Conservation (phyloP, 1,140 invertebrate species). For the Drosophila insularis region DNA sequence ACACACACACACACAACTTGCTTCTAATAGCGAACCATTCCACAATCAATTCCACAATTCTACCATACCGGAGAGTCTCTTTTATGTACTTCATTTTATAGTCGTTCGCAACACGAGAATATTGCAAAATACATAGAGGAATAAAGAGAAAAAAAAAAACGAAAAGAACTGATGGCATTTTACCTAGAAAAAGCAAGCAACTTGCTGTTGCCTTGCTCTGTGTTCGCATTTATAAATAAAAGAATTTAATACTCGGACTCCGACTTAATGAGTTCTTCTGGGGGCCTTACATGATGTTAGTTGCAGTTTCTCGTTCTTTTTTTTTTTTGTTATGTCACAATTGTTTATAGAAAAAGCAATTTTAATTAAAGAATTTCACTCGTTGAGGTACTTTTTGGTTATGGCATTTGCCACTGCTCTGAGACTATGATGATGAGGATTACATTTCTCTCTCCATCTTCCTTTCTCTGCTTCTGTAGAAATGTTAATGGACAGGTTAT, state of each 20-base stretch:
- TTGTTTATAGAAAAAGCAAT: constrained; percentile 59
- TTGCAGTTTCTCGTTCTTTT: constrained; percentile 5
- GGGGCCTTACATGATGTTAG: background rate
- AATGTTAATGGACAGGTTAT: background rate
- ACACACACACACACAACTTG: constrained; percentile 12
- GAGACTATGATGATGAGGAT: background rate
- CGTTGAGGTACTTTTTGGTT: constrained; percentile 19
- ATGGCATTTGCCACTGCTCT: background rate
- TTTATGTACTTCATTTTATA: constrained; percentile 6
- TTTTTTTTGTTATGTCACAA: constrained; percentile 51
- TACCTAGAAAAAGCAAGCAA: constrained; percentile 32
- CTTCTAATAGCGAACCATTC: constrained; percentile 35
- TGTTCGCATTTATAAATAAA: constrained; percentile 57
- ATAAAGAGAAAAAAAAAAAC: background rate
- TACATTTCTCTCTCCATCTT: background rate
- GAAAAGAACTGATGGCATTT: background rate
- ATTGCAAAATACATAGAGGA: constrained; percentile 20
- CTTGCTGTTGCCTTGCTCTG: background rate
- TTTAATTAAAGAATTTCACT: constrained; percentile 73
- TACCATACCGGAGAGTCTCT: background rate
- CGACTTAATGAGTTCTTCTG: constrained; percentile 59
- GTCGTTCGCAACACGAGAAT: constrained; percentile 17
- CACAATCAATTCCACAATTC: constrained; percentile 33
- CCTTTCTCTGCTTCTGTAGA: background rate
- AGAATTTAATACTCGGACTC: constrained; percentile 67